phyloP scores from a whole-genome alignment of 1,140 invertebrate genomes.

The Spodoptera frugiperda region DNA sequence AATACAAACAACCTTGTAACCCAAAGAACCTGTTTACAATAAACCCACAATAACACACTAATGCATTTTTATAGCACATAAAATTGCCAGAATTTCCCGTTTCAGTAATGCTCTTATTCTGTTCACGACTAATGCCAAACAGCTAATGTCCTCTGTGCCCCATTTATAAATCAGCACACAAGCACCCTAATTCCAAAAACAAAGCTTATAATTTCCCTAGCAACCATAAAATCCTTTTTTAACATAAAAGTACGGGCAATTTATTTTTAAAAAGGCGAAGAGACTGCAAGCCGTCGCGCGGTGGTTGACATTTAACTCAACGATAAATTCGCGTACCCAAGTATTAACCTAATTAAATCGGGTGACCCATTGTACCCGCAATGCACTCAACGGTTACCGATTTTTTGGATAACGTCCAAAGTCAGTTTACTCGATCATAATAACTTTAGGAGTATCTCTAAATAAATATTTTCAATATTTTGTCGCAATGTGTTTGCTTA shows the following conservation, averaged over 20 bases:
- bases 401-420: slow-evolving; percentile 38
- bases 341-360: slow-evolving; percentile 48
- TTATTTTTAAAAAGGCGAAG: slow-evolving; percentile 15
- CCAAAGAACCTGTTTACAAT: too few species aligned
- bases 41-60: too few species aligned
- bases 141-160: slow-evolving; percentile 9
- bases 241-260: not conserved
- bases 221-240: slow-evolving; percentile 26
- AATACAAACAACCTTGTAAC: too few species aligned
- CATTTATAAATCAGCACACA: slow-evolving; percentile 26
- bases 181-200: slow-evolving; percentile 33
- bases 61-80: slow-evolving; percentile 18
- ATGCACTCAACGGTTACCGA: slow-evolving; percentile 37
- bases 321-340: slow-evolving; percentile 34
- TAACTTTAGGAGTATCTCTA: slow-evolving; percentile 37
- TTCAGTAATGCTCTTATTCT: slow-evolving; percentile 3
- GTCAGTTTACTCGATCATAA: slow-evolving; percentile 36
- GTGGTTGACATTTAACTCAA: slow-evolving; percentile 24
- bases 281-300: slow-evolving; percentile 22
- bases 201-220: slow-evolving; percentile 23
- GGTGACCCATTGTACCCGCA: slow-evolving; percentile 37
- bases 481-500: slow-evolving; percentile 14
- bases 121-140: slow-evolving; percentile 28
- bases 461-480: slow-evolving; percentile 43
- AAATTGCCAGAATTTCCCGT: slow-evolving; percentile 9